Evolutionary conservation across 2,888 invertebrate genomes (phyloP).

Genomic region (Lingula anatina): DNA sequence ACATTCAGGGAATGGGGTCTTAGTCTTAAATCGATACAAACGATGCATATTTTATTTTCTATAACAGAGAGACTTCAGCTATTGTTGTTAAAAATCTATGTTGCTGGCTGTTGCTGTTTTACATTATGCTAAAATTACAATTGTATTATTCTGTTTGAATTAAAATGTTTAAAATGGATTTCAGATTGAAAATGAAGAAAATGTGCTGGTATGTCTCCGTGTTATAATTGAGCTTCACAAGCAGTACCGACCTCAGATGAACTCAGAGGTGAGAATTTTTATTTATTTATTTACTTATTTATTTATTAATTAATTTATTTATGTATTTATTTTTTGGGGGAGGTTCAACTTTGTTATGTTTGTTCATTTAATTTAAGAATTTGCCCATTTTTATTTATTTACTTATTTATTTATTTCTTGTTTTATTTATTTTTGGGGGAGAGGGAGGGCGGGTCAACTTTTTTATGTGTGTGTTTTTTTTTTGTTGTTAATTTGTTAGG

Average conservation of each 20-base stretch:
- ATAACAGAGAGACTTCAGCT: no score
- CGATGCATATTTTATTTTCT: no score
- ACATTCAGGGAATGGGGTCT: no score
- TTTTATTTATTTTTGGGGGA: not conserved
- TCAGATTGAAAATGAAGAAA: conserved; percentile 92
- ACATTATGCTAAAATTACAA: no score
- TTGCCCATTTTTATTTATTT: not conserved
- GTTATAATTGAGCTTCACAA: conserved; percentile 97
- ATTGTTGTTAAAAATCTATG: no score
- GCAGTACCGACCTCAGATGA: conserved; percentile 85
- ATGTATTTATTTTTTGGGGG: not conserved
- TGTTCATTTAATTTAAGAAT: no score
- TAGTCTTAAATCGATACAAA: no score
- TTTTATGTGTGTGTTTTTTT: not conserved
- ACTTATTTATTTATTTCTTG: conserved; percentile 2
- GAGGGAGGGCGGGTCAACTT: not conserved
- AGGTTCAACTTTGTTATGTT: no score
- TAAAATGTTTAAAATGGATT: no score
- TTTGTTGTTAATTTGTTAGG: not conserved
- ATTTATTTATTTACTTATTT: conserved; percentile 1
- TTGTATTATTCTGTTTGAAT: no score
- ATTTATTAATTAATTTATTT: not conserved
- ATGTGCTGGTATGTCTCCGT: conserved; percentile 89
- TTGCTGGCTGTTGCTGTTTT: no score
- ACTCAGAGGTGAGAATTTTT: conserved; percentile 65